Percentiles rank a stretch among this genome's conserved stretches.
Conservation (phyloP, 2,113 vertebrate genomes). For the Piprites chloris region DNA sequence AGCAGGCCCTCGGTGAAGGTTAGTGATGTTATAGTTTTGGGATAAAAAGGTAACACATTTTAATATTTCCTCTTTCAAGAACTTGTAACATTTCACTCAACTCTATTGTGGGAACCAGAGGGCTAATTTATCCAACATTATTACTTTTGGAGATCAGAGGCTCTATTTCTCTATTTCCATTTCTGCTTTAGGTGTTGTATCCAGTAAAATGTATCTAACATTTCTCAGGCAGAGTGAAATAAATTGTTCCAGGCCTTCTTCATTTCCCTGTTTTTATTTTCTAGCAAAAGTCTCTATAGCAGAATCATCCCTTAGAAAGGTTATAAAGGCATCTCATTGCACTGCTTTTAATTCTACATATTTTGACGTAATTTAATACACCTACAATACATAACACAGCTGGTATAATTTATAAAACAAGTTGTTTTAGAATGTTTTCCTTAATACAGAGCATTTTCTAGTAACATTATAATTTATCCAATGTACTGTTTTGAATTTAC, state of each 20-base stretch:
- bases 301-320: not conserved
- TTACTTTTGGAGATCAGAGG: not conserved
- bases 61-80: not conserved
- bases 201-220: not conserved
- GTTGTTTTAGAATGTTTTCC: constrained; percentile 2
- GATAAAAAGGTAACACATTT: not conserved
- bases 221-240: not conserved
- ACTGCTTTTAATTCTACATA: not conserved
- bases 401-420: constrained; percentile 14
- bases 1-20: not conserved
- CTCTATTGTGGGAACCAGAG: not conserved
- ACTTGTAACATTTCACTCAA: not conserved
- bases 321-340: not conserved
- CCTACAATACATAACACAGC: not conserved
- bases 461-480: not conserved
- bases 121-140: not conserved
- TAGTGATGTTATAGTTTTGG: not conserved
- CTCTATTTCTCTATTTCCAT: not conserved
- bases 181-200: not conserved
- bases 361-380: constrained; percentile 4
- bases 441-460: not conserved
- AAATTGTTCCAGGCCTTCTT: not conserved
- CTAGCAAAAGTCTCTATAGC: not conserved
- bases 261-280: not conserved
- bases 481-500: constrained; percentile 5